Percentiles rank a stretch among this genome's conserved stretches.
Evolutionary conservation across 2,797 vertebrate species (phyloP).

Genomic region (Mycteria americana): DNA sequence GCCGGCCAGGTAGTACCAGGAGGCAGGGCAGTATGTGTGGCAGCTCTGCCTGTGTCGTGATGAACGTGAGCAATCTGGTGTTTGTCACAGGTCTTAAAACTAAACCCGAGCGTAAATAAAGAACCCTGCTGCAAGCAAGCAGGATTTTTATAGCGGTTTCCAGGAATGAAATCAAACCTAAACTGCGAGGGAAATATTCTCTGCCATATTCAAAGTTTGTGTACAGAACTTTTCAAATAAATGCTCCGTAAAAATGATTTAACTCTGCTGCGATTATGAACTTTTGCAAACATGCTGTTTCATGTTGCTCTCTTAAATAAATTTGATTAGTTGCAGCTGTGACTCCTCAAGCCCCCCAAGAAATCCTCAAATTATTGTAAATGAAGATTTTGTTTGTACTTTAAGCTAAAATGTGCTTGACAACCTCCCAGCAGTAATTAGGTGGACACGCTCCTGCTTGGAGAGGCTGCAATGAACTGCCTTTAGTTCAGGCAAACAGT

Average conservation of each 20-base stretch:
- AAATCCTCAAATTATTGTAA: conserved; percentile 28
- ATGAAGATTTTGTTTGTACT: background rate
- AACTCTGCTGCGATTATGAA: conserved; percentile 31
- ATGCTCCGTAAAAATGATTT: conserved; percentile 53
- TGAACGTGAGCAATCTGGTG: conserved; percentile 27
- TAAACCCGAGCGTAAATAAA: conserved; percentile 30
- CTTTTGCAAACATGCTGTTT: background rate
- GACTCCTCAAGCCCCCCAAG: background rate
- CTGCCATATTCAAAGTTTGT: conserved; percentile 32
- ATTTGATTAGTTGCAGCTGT: conserved; percentile 15
- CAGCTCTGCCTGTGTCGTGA: background rate
- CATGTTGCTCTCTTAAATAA: background rate
- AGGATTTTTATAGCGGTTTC: conserved; percentile 5
- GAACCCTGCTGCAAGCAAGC: background rate
- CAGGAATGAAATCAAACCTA: conserved; percentile 28
- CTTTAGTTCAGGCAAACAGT: conserved; percentile 30
- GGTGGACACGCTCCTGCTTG: background rate
- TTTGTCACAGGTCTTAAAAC: conserved; percentile 60
- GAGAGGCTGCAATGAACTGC: background rate
- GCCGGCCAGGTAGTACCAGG: background rate
- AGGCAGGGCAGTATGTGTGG: background rate
- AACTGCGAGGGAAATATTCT: conserved; percentile 5
- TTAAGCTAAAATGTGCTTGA: conserved; percentile 21
- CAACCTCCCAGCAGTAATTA: background rate
- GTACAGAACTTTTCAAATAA: conserved; percentile 41